A percentile compares a stretch with the other conserved stretches of the same genome.
Conservation (phyloP, 2,797 vertebrate species). For the Harpagifer antarcticus region DNA sequence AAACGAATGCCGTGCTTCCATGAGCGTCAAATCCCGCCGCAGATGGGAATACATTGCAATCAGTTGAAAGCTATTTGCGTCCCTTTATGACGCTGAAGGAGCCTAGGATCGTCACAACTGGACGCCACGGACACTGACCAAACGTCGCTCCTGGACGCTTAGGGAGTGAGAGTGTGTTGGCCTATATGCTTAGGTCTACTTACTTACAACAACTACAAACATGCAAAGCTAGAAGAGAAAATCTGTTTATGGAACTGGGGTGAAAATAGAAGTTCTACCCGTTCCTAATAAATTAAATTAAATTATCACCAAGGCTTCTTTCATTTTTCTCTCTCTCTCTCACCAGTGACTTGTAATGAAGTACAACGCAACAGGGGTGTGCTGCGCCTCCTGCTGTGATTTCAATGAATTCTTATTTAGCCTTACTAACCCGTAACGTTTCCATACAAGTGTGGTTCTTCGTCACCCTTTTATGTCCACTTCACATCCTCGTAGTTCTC, state of each 20-base stretch:
- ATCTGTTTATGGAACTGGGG: background rate
- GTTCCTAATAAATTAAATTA: too few relatives aligned
- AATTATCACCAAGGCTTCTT: constrained; percentile 3
- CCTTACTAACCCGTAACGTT: constrained; percentile 5
- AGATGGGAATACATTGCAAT: too few relatives aligned
- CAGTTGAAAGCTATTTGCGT: too few relatives aligned
- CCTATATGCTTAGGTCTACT: background rate
- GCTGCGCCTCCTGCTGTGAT: constrained; percentile 30
- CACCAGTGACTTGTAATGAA: constrained; percentile 5
- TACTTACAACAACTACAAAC: background rate
- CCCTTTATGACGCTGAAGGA: too few relatives aligned
- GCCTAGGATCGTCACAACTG: too few relatives aligned
- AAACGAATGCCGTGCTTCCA: too few relatives aligned
- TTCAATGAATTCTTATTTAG: constrained; percentile 54
- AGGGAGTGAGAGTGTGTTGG: too few relatives aligned
- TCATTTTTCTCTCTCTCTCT: background rate
- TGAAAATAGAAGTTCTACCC: background rate
- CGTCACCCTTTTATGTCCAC: constrained; percentile 48
- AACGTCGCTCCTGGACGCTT: too few relatives aligned
- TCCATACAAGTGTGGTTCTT: constrained; percentile 2
- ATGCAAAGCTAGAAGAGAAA: background rate
- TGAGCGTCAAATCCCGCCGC: too few relatives aligned
- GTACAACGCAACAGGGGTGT: background rate
- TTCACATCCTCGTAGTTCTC: constrained; percentile 39
- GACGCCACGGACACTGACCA: too few relatives aligned